Evolutionary conservation across 2,113 vertebrate genomes (phyloP).

Genomic region (Bostrychus sinensis): DNA sequence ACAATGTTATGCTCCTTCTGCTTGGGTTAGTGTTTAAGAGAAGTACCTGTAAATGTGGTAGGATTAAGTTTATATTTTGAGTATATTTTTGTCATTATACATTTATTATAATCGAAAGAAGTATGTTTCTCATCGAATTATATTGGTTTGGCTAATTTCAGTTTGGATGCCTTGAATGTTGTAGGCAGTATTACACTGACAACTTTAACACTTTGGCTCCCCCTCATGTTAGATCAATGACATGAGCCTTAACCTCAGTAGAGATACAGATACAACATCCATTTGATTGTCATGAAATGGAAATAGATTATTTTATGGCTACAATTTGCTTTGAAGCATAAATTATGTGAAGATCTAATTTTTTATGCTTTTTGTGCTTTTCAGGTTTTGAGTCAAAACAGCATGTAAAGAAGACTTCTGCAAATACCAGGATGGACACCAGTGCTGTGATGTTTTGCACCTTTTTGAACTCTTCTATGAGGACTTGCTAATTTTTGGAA

Average conservation of each 20-base stretch:
- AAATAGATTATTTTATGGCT: too few relatives aligned
- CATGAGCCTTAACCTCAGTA: too few relatives aligned
- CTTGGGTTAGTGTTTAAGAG: background rate
- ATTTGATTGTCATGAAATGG: too few relatives aligned
- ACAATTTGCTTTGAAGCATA: too few relatives aligned
- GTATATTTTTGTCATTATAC: background rate
- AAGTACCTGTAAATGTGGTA: background rate
- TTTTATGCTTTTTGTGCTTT: slow-evolving; percentile 24
- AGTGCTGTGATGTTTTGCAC: slow-evolving; percentile 29
- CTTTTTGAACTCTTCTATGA: slow-evolving; percentile 26
- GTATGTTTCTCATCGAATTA: background rate
- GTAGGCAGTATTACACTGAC: too few relatives aligned
- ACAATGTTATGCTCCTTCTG: slow-evolving; percentile 15
- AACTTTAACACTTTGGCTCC: background rate
- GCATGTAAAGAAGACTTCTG: slow-evolving; percentile 21
- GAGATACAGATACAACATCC: too few relatives aligned
- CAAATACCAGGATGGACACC: slow-evolving; percentile 43
- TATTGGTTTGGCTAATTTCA: too few relatives aligned
- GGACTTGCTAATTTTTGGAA: slow-evolving; percentile 40
- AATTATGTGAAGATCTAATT: slow-evolving; percentile 3
- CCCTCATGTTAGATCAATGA: too few relatives aligned
- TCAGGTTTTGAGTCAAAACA: slow-evolving; percentile 50
- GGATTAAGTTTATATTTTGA: background rate
- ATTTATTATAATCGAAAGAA: background rate
- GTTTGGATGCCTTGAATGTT: too few relatives aligned